Conservation (phyloP, 2,797 vertebrate species). For the Galago senegalensis region DNA sequence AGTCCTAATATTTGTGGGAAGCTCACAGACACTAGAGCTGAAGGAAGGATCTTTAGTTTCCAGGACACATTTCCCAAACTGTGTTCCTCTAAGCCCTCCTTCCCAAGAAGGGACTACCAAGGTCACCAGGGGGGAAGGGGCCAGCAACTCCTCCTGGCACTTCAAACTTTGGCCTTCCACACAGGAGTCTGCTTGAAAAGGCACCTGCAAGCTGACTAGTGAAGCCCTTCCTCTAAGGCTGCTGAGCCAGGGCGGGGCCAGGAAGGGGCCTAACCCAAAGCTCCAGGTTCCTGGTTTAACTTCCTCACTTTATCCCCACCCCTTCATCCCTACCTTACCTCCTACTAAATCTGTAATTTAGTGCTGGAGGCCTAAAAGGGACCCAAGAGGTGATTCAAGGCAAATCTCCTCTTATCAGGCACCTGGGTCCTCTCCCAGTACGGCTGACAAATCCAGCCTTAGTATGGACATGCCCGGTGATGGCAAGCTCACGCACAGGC, state of each 20-base stretch:
- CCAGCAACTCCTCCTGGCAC: background rate
- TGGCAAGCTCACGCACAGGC: background rate
- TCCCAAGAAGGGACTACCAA: background rate
- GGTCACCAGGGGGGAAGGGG: background rate
- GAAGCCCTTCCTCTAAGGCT: background rate
- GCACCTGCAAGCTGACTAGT: background rate
- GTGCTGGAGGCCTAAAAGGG: background rate
- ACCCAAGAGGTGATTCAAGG: background rate
- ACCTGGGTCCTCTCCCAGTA: background rate
- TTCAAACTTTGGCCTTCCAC: background rate
- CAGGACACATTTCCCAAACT: background rate
- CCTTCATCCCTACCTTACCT: background rate
- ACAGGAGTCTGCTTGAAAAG: background rate
- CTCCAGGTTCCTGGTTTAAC: background rate
- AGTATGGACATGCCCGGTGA: background rate
- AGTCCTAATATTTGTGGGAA: background rate
- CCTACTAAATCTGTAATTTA: conserved; percentile 9
- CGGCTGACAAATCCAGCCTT: background rate
- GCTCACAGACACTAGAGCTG: background rate
- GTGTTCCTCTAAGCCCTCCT: background rate
- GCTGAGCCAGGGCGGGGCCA: background rate
- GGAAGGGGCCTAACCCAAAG: background rate
- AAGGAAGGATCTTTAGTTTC: background rate
- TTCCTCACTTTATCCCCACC: background rate
- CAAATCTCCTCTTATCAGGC: background rate